Conservation (phyloP, 2,797 vertebrate species). For the Novumbra hubbsi region DNA sequence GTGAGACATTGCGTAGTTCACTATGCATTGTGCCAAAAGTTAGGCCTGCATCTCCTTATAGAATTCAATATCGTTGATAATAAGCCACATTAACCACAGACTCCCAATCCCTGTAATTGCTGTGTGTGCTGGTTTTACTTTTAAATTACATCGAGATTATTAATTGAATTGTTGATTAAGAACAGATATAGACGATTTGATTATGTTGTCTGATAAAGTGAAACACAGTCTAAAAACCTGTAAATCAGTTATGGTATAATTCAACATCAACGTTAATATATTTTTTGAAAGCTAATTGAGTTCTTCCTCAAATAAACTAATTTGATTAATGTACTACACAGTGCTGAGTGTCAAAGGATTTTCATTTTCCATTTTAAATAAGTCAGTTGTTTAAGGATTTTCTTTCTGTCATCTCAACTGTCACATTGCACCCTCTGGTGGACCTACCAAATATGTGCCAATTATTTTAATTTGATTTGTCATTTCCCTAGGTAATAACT, state of each 20-base stretch:
- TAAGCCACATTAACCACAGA: neutral
- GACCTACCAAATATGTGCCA: slow-evolving; percentile 23
- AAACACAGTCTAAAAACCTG: neutral
- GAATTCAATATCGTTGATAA: neutral
- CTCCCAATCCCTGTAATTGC: neutral
- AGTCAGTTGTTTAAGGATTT: neutral
- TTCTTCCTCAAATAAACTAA: neutral
- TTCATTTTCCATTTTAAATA: neutral
- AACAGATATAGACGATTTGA: neutral
- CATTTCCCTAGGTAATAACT: slow-evolving; percentile 25
- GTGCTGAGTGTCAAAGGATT: neutral
- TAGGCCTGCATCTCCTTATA: slow-evolving; percentile 11
- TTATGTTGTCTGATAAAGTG: neutral
- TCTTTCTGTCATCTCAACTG: neutral
- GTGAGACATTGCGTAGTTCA: slow-evolving; percentile 59
- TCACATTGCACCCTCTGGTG: slow-evolving; percentile 20
- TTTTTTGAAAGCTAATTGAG: neutral
- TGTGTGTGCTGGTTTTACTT: neutral
- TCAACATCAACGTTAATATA: neutral
- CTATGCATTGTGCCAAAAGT: slow-evolving; percentile 48
- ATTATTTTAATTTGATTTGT: slow-evolving; percentile 10
- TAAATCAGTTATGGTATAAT: neutral
- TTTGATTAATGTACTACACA: neutral
- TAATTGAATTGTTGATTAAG: neutral
- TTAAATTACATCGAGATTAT: neutral